These are phyloP conservation scores for Vulpes ferrilata DNA, from an alignment of 2,113 vertebrate genomes.

Conservation along the genomic window DNA sequence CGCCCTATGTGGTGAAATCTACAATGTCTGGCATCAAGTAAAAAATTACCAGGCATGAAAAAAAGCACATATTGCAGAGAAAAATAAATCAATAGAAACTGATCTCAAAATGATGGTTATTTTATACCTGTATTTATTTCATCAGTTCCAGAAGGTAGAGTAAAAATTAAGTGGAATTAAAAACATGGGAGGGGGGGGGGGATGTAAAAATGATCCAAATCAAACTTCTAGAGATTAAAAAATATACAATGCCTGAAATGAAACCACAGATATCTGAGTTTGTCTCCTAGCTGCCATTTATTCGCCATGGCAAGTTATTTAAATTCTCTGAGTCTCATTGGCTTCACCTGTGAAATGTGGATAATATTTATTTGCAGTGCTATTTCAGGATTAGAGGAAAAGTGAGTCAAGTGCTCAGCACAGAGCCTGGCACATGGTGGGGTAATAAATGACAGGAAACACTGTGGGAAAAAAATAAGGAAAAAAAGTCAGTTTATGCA, in stretches of 20 bases:
- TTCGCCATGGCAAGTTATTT: background rate
- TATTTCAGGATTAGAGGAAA: background rate
- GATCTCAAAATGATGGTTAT: background rate
- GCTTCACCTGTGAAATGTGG: background rate
- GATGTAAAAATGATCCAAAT: background rate
- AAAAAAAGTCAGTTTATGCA: background rate
- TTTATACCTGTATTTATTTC: background rate
- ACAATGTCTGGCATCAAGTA: background rate
- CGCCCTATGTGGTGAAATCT: background rate
- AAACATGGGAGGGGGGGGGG: background rate
- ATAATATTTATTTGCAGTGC: background rate
- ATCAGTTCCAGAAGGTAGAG: background rate
- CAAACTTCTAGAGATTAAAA: background rate
- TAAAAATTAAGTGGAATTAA: background rate
- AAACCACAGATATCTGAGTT: background rate
- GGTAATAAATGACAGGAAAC: background rate
- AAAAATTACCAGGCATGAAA: background rate
- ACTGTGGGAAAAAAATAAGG: rapidly evolving
- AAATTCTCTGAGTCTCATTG: background rate
- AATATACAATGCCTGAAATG: background rate
- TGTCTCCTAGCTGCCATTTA: background rate
- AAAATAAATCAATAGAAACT: conserved; percentile 10
- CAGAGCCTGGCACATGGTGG: background rate
- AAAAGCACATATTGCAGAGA: background rate
- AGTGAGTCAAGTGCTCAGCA: rapidly evolving